Evolutionary conservation across 2,797 vertebrate species (phyloP).

Genomic region (Sebastiscus tertius): DNA sequence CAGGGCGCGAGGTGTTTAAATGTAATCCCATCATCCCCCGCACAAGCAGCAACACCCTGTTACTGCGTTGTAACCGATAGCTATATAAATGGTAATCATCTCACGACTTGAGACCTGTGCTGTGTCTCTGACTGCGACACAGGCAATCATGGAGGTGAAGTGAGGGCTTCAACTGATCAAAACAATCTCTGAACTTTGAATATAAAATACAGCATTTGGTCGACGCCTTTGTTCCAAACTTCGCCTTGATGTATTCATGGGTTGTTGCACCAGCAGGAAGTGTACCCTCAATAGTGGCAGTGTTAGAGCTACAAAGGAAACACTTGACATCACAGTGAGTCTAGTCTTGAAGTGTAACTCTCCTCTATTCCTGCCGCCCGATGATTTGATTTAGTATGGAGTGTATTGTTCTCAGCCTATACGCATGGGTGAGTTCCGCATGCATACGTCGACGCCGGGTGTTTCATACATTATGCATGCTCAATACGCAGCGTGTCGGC

Average conservation of each 20-base stretch:
- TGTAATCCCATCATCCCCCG: slow-evolving; percentile 62
- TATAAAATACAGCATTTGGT: neutral
- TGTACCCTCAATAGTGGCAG: neutral
- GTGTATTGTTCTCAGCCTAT: slow-evolving; percentile 11
- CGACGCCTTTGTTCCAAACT: neutral
- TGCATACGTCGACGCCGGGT: slow-evolving; percentile 27
- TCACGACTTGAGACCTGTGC: slow-evolving; percentile 4
- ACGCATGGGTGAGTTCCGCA: slow-evolving; percentile 3
- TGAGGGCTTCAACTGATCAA: neutral
- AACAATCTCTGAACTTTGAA: neutral
- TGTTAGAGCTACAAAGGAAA: slow-evolving; percentile 4
- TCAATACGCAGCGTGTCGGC: slow-evolving; percentile 34
- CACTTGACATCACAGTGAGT: slow-evolving; percentile 9
- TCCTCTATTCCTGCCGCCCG: neutral
- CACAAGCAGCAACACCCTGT: slow-evolving; percentile 8
- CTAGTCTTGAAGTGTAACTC: neutral
- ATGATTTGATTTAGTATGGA: slow-evolving; percentile 19
- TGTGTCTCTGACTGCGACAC: neutral
- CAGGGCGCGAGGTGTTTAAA: slow-evolving; percentile 46
- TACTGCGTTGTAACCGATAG: slow-evolving; percentile 36
- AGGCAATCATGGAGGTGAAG: neutral
- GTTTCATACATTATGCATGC: slow-evolving; percentile 67
- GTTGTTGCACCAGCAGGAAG: neutral
- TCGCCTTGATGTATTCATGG: neutral
- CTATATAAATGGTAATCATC: slow-evolving; percentile 73